Base-by-base conservation (phyloP, 37 sponge, comb jelly and placozoan species). In the Aphrocallistes beatrix region DNA sequence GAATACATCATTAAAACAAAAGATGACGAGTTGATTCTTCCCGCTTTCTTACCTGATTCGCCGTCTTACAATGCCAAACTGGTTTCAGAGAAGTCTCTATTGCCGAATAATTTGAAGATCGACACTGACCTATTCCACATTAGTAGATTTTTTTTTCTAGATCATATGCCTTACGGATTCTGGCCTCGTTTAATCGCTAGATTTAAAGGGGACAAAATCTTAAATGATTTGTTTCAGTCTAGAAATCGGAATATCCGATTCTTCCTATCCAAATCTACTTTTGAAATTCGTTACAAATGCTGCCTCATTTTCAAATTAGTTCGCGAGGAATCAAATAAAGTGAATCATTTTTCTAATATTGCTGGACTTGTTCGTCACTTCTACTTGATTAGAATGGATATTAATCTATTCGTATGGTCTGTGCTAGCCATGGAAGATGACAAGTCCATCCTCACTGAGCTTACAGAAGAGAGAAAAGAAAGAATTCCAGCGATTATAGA, bases 231-330 rank as follows among this genome's bases (percentile, higher is more conserved):
- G 8, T 60, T 60, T 60, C 10, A 60, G 10, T 25, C n/a, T 60
- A 60, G 21, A 6, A 3, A 28, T 60, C 10, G 28, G n/a, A 60
- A 60, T 13, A 19, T 60, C 17, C 10, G n/a, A 60, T 60, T 25
- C 21, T 60, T 19, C 34, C 75, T 60, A 8, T 60, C 75, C 10
- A 60, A 60, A 13, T 60, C 75, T 19, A 60, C 75, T 6, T 60
- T 60, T 60, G 75, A 60, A 60, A 60, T 60, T 25, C 75, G n/a
- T 60, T 60, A 60, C 75, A 60, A 60, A 13, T 19, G 75, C n/a
- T 60, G 75, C n/a, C 10, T 30, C 3, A 8, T 60, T 19, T 30
- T 60, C n/a, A 30, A 60, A 28, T 19, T 60, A 25, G 3, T 60
- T 25, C 3, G 10, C 3, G 75, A 60, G 1, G 75, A 60, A 60